Conservation (phyloP, 53 echinoderm and acorn worm species). For the Actinopyga echinites region DNA sequence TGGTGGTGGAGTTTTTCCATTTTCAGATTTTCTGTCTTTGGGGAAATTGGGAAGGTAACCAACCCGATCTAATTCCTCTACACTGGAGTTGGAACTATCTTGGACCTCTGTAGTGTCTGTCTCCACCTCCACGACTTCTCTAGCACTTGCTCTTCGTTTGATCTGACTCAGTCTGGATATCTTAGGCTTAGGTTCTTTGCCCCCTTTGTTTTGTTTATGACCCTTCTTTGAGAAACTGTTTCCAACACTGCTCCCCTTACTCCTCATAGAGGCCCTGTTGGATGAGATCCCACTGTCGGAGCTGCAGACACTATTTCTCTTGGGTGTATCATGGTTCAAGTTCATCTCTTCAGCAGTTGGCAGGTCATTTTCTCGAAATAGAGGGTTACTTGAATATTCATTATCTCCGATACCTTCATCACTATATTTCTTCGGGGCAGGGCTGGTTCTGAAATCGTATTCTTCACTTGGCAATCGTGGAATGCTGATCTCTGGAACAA, state of each 20-base stretch:
- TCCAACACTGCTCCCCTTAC: conserved; percentile 54
- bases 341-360: conserved; percentile 44
- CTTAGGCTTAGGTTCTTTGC: conserved; percentile 37
- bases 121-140: background rate
- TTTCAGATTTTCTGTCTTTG: conserved; percentile 14
- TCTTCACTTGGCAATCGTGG: conserved; percentile 38
- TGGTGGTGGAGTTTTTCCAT: background rate
- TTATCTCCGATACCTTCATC: background rate
- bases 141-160: background rate
- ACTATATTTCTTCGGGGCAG: background rate
- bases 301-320: conserved; percentile 84
- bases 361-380: background rate
- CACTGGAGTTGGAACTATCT: conserved; percentile 38
- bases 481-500: conserved; percentile 26
- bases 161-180: conserved; percentile 49
- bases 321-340: conserved; percentile 45
- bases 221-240: conserved; percentile 56
- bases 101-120: conserved; percentile 39
- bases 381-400: background rate
- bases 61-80: conserved; percentile 26
- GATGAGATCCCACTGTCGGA: conserved; percentile 95
- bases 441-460: conserved; percentile 37
- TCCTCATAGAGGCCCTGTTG: conserved; percentile 78
- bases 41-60: conserved; percentile 30
- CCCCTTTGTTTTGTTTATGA: conserved; percentile 33